Percentiles rank a stretch among this genome's conserved stretches.
Evolutionary conservation across 2,888 invertebrate genomes (phyloP).

Genomic region (Sicus ferrugineus): DNA sequence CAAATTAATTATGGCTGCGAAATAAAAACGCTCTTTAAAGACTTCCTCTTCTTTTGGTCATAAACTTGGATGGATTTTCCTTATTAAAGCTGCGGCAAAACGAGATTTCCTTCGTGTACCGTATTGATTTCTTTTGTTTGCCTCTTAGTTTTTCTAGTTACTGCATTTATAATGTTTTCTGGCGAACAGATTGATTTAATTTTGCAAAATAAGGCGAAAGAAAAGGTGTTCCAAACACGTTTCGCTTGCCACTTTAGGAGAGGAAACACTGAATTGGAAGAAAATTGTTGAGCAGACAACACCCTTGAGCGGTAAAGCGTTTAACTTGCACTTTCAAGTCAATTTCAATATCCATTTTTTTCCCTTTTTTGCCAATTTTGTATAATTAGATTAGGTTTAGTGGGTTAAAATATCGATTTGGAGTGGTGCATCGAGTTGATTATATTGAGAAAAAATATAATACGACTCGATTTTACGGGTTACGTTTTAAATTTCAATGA

Average conservation of each 20-base stretch:
- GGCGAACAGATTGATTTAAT: background rate
- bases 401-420: background rate
- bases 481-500: too few relatives aligned
- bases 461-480: too few relatives aligned
- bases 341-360: background rate
- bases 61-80: slow-evolving; percentile 28
- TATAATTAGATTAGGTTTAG: background rate
- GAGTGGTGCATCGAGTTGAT: background rate
- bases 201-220: background rate
- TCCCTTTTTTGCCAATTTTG: background rate
- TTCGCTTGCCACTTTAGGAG: background rate
- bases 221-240: background rate
- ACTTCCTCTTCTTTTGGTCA: slow-evolving; percentile 31
- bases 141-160: background rate
- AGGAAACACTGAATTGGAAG: background rate
- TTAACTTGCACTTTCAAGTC: slow-evolving; percentile 6
- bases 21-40: slow-evolving; percentile 1
- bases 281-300: background rate
- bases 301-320: background rate
- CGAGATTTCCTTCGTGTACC: background rate
- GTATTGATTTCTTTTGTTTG: background rate
- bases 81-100: background rate
- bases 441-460: too few relatives aligned
- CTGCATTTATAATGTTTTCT: background rate
- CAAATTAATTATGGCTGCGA: slow-evolving; percentile 20